Conservation (phyloP, 2,797 vertebrate genomes). For the Tarsius wallacei region DNA sequence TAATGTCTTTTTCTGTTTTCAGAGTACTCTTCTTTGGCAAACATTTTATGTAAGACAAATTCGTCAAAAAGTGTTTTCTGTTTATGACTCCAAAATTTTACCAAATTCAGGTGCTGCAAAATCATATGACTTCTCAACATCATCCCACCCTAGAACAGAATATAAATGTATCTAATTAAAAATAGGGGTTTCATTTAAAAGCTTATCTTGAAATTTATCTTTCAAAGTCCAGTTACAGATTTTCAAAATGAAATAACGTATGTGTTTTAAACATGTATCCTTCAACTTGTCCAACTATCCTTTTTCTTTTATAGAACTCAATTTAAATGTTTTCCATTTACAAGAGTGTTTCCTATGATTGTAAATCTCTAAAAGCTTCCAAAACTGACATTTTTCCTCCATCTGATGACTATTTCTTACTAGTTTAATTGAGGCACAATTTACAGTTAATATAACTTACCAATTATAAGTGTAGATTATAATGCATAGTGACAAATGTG, state of each 20-base stretch:
- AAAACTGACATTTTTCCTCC: not conserved
- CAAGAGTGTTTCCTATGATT: not conserved
- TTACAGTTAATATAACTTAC: not conserved
- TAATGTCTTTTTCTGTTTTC: not conserved
- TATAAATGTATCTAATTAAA: not conserved
- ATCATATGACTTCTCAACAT: not conserved
- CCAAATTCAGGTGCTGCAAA: constrained; percentile 16
- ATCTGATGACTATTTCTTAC: constrained; percentile 33
- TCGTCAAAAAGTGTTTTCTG: not conserved
- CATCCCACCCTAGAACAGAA: constrained; percentile 2
- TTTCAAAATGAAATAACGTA: constrained; percentile 38
- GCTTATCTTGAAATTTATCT: not conserved
- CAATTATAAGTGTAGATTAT: not conserved
- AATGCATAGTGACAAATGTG: not conserved
- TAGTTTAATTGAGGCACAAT: not conserved
- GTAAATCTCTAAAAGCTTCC: not conserved
- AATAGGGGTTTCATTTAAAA: not conserved
- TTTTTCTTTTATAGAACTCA: not conserved
- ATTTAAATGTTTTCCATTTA: constrained; percentile 3
- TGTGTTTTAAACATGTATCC: not conserved
- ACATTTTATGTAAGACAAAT: not conserved
- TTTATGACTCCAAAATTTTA: not conserved
- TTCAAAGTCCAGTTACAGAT: not conserved
- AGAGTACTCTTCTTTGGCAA: not conserved
- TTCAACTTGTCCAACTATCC: not conserved